phyloP scores from a whole-genome alignment of 1,140 invertebrate genomes.

The Zaprionus gabonicus region DNA sequence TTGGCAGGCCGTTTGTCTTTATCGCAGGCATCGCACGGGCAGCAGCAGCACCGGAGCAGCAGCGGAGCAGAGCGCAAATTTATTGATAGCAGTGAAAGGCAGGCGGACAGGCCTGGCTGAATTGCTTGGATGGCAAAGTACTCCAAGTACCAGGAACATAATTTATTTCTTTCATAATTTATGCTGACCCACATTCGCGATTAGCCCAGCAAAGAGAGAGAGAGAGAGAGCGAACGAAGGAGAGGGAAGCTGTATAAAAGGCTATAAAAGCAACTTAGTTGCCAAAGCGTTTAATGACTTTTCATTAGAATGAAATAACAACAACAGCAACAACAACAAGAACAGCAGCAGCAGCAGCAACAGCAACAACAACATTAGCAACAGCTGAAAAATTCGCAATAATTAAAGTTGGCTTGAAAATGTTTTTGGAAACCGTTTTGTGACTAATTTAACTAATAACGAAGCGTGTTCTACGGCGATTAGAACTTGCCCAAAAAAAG shows the following conservation, averaged over 20 bases:
- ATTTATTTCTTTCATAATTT: conserved; percentile 58
- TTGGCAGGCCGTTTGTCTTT: conserved; percentile 80
- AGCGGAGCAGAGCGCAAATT: conserved; percentile 64
- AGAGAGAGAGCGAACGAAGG: background rate
- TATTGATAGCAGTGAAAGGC: conserved; percentile 82
- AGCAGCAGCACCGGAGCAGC: conserved; percentile 8
- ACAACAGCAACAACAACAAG: background rate
- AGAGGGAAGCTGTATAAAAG: conserved; percentile 25
- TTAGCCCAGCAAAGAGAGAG: conserved; percentile 19
- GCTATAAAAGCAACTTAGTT: conserved; percentile 32
- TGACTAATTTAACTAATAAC: conserved; percentile 78
- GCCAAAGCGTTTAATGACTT: conserved; percentile 51
- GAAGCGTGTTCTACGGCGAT: conserved; percentile 72
- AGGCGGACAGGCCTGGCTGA: conserved; percentile 35
- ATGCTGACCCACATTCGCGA: conserved; percentile 48
- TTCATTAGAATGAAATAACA: conserved; percentile 34
- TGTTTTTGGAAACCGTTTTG: conserved; percentile 75
- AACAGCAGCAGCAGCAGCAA: background rate
- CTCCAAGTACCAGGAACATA: conserved; percentile 35
- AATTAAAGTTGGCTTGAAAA: conserved; percentile 66
- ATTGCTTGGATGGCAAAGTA: conserved; percentile 22
- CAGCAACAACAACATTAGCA: background rate
- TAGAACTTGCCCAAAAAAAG: conserved; percentile 75
- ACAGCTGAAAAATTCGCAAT: conserved; percentile 54
- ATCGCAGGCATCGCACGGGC: conserved; percentile 63